Evolutionary conservation across 2,888 invertebrate genomes (phyloP), one percentile per base, ranked within the genome.

Genomic region (Sarcophaga variegata): DNA sequence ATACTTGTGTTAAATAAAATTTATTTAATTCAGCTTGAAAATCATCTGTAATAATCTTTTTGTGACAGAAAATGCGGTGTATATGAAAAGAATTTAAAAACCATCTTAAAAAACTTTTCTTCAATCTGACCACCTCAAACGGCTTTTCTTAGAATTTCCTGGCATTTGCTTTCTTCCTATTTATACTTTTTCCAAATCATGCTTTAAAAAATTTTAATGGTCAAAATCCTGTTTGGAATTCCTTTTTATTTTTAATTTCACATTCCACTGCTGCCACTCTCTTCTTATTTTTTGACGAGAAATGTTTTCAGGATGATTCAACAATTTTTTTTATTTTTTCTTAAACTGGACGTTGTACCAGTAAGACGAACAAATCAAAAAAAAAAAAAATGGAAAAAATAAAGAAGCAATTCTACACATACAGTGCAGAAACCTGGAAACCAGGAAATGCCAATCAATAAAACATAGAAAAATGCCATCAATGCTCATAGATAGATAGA

Each of bases 361-460:
- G 54, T 54, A 54, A 54, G 54, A 54, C 54, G 17, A 17, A 17
- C 17, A 54, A 12, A 54, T 54, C n/a, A n/a, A n/a, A n/a, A n/a
- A n/a, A 54, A 54, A 4, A 54, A 54, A 54, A 54, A 17, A 3
- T 14, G 3, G 8, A 14, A 1, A 54, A 54, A 54, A 37, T 8
- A 37, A 37, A 37, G 37, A 37, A 37, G 37, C 37, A 37, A 54
- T 4, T 54, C 54, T 54, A 54, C 4, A 54, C 54, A 17, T 54
- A 54, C 12, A 4, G 4, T 14, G 12, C 5, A 54, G 54, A 67
- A 27, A n/a, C 83, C 81, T 76, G 71, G 27, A 67, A 86, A 86
- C 85, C 84, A 88, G 88, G 88, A 88, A 88, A 88, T 88, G 88
- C 85, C 86, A 88, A 88, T 88, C 88, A 88, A 83, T 86, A 78